Base-by-base conservation (phyloP, 2,797 vertebrate genomes). In the Hippopotamyrus pictus region DNA sequence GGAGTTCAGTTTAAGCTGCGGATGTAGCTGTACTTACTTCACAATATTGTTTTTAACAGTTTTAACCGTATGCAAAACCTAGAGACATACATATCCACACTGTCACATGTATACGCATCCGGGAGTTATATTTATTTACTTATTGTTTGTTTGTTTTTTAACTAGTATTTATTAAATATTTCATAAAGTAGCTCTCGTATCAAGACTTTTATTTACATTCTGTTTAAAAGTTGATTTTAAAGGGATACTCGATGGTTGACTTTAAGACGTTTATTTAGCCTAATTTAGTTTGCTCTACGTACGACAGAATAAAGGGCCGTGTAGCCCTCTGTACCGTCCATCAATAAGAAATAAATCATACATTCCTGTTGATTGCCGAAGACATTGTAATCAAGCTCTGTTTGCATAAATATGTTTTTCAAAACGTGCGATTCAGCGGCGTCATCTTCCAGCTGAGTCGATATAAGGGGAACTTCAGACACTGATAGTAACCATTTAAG, bases 1-100 rank as follows among this genome's bases (percentile, higher is more conserved):
- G 92, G 89, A 87, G 86, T 88, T 86, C 46, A 50, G 87, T 92
- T 92, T 59, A 93, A 93, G 93, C 94, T 94, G 93, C 94, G 95
- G 94, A 95, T 91, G 93, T 93, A 94, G 93, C 94, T 93, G 93
- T 95, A 93, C 94, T 95, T 95, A 50, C 96, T 96, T 95, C 96
- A 96, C 96, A 96, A 94, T 93, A 89, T 92, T 94, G 93, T 94
- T 95, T 95, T 93, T 92, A 94, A 92, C 93, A 93, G 93, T 90
- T 90, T 94, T 93, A 92, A 96, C 93, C 94, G 95, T 96, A 96
- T 96, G 96, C 95, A 96, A 96, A 94, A 92, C 93, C 92, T 86
- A 92, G 93, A 91, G 95, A 93, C 94, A 94, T 93, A 82, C 88
- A 91, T 93, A 89, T 90, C 90, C 93, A 89, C 33, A 44, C 48